Conservation (phyloP, 2,113 vertebrate genomes). For the Pachyramphus minor region DNA sequence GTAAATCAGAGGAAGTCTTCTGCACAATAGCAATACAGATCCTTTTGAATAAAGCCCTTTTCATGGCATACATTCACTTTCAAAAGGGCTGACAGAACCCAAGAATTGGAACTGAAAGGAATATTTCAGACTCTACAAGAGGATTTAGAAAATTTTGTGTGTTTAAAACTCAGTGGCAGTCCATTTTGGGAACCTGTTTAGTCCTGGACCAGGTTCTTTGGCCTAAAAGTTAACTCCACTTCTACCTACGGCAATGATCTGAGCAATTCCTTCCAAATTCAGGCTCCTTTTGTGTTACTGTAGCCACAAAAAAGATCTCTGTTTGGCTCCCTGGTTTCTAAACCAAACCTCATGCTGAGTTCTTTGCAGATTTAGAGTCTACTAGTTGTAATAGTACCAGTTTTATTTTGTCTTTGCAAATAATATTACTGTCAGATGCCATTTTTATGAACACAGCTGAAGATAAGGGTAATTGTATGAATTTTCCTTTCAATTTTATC, state of each 20-base stretch:
- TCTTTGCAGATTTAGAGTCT: neutral
- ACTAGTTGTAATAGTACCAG: neutral
- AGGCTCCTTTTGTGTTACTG: neutral
- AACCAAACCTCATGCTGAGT: neutral
- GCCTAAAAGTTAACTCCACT: neutral
- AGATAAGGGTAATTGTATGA: neutral
- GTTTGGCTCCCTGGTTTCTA: neutral
- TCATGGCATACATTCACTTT: neutral
- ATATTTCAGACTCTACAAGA: neutral
- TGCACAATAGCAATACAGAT: neutral
- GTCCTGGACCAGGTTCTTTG: neutral
- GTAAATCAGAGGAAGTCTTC: neutral
- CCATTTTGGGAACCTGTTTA: neutral
- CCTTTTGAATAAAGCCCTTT: neutral
- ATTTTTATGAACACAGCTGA: neutral
- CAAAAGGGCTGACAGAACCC: neutral
- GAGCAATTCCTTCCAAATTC: neutral
- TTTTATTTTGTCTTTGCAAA: neutral
- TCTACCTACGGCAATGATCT: neutral
- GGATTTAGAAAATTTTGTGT: neutral
- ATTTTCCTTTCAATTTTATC: neutral
- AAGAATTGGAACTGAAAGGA: neutral
- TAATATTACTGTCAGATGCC: neutral
- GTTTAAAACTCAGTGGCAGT: neutral
- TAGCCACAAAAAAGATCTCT: neutral